Percentiles rank a stretch among this genome's conserved stretches.
phyloP scores from a whole-genome alignment of 2,797 vertebrate genomes.

The Gymnothorax reevesii region DNA sequence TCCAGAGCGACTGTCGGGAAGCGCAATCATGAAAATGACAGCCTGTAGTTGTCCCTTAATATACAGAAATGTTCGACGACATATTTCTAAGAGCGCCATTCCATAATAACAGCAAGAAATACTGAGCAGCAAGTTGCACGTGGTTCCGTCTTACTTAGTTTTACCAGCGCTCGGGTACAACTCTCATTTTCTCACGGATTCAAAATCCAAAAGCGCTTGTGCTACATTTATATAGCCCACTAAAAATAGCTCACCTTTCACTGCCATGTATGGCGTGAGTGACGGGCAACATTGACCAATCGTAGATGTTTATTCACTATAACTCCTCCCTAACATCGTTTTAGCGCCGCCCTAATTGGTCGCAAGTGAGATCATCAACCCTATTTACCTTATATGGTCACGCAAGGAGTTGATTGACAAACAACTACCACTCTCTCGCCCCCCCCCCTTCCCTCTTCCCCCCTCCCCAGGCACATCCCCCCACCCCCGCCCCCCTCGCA shows the following conservation, averaged over 20 bases:
- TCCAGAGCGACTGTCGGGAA: constrained; percentile 24
- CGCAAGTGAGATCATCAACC: constrained; percentile 63
- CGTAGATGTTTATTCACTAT: fast-evolving
- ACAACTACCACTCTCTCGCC: constrained; percentile 46
- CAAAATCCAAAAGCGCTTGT: constrained; percentile 39
- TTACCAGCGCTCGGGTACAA: neutral
- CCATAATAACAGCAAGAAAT: neutral
- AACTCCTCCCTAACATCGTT: constrained; percentile 53
- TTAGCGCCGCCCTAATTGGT: constrained; percentile 56
- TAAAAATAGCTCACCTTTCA: constrained; percentile 94
- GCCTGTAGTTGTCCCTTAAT: constrained; percentile 4
- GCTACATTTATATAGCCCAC: constrained; percentile 82
- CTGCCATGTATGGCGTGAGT: constrained; percentile 77
- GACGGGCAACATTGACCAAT: constrained; percentile 73
- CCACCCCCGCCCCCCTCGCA: constrained; percentile 59
- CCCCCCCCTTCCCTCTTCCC: constrained; percentile 23
- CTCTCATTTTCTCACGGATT: constrained; percentile 16
- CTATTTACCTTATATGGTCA: constrained; percentile 83
- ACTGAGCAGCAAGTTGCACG: neutral
- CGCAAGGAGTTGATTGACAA: constrained; percentile 75
- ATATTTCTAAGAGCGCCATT: neutral
- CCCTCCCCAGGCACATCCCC: constrained; percentile 45
- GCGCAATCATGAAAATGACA: constrained; percentile 19
- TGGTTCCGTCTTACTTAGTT: neutral
- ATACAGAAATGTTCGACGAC: neutral